These are phyloP conservation scores for Apamea monoglypha DNA, from an alignment of 2,888 invertebrate species.

Conservation along the genomic window DNA sequence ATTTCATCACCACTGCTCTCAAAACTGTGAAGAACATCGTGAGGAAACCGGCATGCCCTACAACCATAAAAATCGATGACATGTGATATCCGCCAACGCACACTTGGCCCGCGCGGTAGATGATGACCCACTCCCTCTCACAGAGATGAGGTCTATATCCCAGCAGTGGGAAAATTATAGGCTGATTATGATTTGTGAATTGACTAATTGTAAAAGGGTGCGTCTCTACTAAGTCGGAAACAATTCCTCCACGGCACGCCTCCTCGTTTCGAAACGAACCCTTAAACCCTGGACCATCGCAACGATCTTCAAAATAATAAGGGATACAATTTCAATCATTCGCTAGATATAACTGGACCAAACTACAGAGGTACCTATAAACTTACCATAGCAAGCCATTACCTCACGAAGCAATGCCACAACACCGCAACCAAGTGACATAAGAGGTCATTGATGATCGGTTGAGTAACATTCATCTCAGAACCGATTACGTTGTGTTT, in stretches of 20 bases:
- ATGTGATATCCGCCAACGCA: background rate
- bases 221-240: too few relatives aligned
- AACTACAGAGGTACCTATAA: background rate
- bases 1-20: too few relatives aligned
- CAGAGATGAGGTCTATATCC: background rate
- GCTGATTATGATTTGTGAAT: too few relatives aligned
- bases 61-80: background rate
- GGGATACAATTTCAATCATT: background rate
- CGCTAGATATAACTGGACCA: background rate
- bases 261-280: too few relatives aligned
- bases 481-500: slow-evolving; percentile 45
- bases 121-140: background rate
- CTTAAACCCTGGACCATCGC: too few relatives aligned
- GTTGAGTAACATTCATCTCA: slow-evolving; percentile 46
- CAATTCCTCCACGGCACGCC: too few relatives aligned
- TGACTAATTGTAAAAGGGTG: too few relatives aligned
- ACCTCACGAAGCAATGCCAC: slow-evolving; percentile 26
- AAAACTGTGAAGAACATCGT: background rate
- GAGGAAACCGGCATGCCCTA: background rate
- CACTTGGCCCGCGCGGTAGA: background rate
- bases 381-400: background rate
- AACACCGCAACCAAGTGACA: slow-evolving; percentile 30
- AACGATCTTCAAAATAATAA: background rate
- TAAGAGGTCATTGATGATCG: slow-evolving; percentile 40
- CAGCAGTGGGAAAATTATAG: background rate